Evolutionary conservation across 1,140 invertebrate genomes (phyloP).

Genomic region (Cotesia glomerata): DNA sequence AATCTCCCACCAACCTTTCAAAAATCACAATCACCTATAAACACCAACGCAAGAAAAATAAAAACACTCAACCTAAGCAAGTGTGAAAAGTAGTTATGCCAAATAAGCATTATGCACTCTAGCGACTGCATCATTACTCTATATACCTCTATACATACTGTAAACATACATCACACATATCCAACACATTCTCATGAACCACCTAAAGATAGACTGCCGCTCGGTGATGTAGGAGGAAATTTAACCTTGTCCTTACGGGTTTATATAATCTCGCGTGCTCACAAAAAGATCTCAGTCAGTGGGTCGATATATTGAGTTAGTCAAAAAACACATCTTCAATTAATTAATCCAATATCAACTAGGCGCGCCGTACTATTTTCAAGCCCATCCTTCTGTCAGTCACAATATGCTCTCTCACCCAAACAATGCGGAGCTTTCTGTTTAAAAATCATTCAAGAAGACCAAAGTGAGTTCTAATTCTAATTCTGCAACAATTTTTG

Average conservation of each 20-base stretch:
- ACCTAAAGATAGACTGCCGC: conserved; percentile 33
- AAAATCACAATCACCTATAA: too few species aligned
- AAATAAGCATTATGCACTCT: conserved; percentile 20
- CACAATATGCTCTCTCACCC: background rate
- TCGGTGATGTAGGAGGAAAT: conserved; percentile 36
- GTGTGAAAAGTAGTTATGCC: conserved; percentile 26
- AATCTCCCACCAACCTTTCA: too few species aligned
- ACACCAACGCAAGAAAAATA: too few species aligned
- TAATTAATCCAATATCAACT: background rate
- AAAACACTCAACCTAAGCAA: background rate
- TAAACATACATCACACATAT: background rate
- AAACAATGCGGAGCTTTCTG: background rate
- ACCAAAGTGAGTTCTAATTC: too few species aligned
- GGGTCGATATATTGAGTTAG: conserved; percentile 30
- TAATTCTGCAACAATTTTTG: background rate
- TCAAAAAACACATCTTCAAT: conserved; percentile 14
- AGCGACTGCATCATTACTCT: too few species aligned
- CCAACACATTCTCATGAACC: background rate
- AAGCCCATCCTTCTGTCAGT: background rate
- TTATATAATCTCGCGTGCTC: conserved; percentile 48
- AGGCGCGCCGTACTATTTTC: conserved; percentile 17
- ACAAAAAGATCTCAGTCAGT: conserved; percentile 41
- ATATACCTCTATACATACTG: too few species aligned
- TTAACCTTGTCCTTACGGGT: conserved; percentile 49
- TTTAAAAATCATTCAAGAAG: background rate